Evolutionary conservation across 2,888 invertebrate genomes (phyloP).

Genomic region (Lissonota sp.): DNA sequence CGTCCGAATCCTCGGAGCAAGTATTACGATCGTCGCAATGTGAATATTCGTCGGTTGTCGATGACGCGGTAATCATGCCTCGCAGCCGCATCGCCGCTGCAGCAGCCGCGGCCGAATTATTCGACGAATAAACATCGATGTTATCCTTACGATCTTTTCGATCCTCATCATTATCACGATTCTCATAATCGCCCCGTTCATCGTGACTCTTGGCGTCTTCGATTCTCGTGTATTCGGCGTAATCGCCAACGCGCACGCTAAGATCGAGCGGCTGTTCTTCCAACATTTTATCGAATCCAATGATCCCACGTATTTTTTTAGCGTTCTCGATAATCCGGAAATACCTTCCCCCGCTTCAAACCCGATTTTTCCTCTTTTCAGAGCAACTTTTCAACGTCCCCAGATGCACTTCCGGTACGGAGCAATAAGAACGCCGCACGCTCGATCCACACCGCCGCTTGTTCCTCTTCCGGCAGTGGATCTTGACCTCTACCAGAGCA

Average conservation of each 20-base stretch:
- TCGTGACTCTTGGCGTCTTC: conserved; percentile 82
- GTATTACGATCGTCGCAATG: conserved; percentile 84
- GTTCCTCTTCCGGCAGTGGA: conserved; percentile 56
- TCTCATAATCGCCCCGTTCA: conserved; percentile 78
- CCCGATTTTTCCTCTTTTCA: no score
- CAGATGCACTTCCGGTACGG: conserved; percentile 42
- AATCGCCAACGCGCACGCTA: conserved; percentile 86
- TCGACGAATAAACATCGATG: conserved; percentile 74
- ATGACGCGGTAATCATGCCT: conserved; percentile 72
- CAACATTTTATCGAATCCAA: conserved; percentile 74
- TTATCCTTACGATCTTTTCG: conserved; percentile 62
- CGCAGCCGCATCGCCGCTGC: conserved; percentile 74
- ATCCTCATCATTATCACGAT: conserved; percentile 46
- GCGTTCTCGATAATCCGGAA: no score
- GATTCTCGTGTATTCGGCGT: conserved; percentile 75
- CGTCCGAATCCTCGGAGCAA: conserved; percentile 93
- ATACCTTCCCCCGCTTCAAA: no score
- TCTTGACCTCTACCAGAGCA: conserved; percentile 68
- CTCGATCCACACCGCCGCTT: conserved; percentile 33
- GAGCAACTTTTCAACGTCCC: background rate
- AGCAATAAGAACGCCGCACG: conserved; percentile 39
- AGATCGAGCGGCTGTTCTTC: conserved; percentile 92
- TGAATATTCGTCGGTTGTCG: conserved; percentile 79
- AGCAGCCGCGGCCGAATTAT: conserved; percentile 83
- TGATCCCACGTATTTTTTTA: background rate